These are phyloP conservation scores for Eurytoma californica DNA, from an alignment of 2,888 invertebrate species.

Conservation along the genomic window DNA sequence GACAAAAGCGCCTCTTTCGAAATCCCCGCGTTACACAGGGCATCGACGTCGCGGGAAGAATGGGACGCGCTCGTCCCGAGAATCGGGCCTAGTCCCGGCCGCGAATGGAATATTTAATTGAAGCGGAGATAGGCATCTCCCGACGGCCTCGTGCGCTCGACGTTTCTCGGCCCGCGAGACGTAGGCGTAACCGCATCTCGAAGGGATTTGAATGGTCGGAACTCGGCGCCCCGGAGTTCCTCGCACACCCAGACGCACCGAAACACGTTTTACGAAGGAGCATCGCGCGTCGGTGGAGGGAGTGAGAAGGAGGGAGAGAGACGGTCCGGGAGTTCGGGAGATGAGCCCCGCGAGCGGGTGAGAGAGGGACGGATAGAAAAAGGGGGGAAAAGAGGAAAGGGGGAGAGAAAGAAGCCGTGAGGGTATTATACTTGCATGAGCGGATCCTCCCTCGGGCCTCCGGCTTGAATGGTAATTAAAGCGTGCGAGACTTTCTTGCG, in stretches of 20 bases:
- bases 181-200: conserved; percentile 55
- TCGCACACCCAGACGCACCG: conserved; percentile 2
- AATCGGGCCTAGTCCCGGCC: neutral
- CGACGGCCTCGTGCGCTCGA: neutral
- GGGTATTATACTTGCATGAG: conserved; percentile 69
- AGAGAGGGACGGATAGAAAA: conserved; percentile 37
- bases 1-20: neutral
- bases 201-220: conserved; percentile 52
- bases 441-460: conserved; percentile 61
- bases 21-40: neutral
- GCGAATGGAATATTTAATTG: conserved; percentile 46
- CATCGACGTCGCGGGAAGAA: neutral
- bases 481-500: conserved; percentile 54
- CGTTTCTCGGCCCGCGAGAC: conserved; percentile 16
- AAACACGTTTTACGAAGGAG: conserved; percentile 8
- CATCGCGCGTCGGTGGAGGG: conserved; percentile 38
- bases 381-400: conserved; percentile 50
- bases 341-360: conserved; percentile 28
- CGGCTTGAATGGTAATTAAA: conserved; percentile 68
- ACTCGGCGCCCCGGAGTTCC: conserved; percentile 35
- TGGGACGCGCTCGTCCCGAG: neutral
- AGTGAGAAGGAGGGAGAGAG: conserved; percentile 46
- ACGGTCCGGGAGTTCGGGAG: conserved; percentile 44
- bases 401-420: conserved; percentile 51
- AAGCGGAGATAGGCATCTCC: conserved; percentile 31